Percentiles rank a stretch among this genome's conserved stretches.
These are phyloP conservation scores for Centruroides sculpturatus DNA, from an alignment of 1,140 invertebrate genomes.

Conservation along the genomic window DNA sequence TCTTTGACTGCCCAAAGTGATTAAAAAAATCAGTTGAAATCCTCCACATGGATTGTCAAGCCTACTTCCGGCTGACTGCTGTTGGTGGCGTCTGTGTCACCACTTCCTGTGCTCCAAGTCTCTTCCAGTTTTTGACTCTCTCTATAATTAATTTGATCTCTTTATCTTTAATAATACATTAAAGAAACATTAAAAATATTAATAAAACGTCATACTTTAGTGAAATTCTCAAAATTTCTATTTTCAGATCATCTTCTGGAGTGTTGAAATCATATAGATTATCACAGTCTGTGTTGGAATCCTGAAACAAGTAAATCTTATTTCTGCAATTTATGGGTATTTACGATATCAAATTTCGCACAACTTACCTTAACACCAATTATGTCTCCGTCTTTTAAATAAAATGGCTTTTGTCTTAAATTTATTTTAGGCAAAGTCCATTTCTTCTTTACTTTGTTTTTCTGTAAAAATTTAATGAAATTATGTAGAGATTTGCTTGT, in stretches of 20 bases:
- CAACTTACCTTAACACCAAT: conserved; percentile 10
- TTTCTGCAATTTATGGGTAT: no score
- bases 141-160: conserved; percentile 2
- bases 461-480: not conserved
- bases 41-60: conserved; percentile 11
- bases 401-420: conserved; percentile 9
- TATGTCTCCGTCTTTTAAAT: conserved; percentile 11
- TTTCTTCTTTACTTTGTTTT: conserved; percentile 3
- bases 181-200: not conserved
- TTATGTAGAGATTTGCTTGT: not conserved
- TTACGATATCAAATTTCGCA: not conserved
- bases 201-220: conserved; percentile 8
- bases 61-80: conserved; percentile 7
- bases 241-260: conserved; percentile 6
- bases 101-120: conserved; percentile 3
- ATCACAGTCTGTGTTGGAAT: conserved; percentile 5
- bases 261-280: conserved; percentile 11
- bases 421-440: conserved; percentile 7
- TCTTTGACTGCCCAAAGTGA: no score
- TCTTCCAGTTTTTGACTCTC: conserved; percentile 4
- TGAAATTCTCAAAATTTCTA: conserved; percentile 8
- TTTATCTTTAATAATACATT: not conserved
- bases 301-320: not conserved
- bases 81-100: not conserved
- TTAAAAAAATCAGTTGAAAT: conserved; percentile 7